Percentiles rank a stretch among this genome's conserved stretches.
These are phyloP conservation scores for Lamellibrachia satsuma DNA, from an alignment of 2,888 invertebrate species.

Conservation along the genomic window DNA sequence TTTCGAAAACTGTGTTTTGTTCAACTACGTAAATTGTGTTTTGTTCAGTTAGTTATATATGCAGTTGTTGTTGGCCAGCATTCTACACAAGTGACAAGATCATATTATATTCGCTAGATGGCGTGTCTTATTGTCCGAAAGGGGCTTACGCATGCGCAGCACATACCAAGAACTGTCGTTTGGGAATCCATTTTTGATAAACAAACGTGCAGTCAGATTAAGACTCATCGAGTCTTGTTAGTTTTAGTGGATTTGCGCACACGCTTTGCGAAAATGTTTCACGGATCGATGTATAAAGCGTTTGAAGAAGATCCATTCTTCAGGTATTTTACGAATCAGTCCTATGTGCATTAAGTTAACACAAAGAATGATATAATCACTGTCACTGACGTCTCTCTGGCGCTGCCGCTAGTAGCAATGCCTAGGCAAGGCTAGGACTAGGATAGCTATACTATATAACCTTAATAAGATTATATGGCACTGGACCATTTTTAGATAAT, in stretches of 20 bases:
- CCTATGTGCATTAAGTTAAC: background rate
- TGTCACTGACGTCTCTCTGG: background rate
- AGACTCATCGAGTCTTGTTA: background rate
- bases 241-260: background rate
- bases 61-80: too few species aligned
- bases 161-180: background rate
- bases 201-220: background rate
- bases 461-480: too few species aligned
- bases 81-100: too few species aligned
- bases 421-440: too few species aligned
- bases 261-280: background rate
- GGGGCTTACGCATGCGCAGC: background rate
- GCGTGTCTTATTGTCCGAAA: background rate
- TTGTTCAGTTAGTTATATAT: too few species aligned
- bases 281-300: constrained; percentile 27
- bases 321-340: constrained; percentile 23
- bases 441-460: too few species aligned
- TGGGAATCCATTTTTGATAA: constrained; percentile 9
- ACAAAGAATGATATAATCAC: background rate
- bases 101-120: background rate
- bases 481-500: too few species aligned
- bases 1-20: too few species aligned
- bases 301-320: constrained; percentile 35
- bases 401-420: too few species aligned
- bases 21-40: too few species aligned